A percentile compares a stretch with the other conserved stretches of the same genome.
Evolutionary conservation across 92 coral and sea anemone species (phyloP).

Genomic region (Parazoanthus atlanticus): DNA sequence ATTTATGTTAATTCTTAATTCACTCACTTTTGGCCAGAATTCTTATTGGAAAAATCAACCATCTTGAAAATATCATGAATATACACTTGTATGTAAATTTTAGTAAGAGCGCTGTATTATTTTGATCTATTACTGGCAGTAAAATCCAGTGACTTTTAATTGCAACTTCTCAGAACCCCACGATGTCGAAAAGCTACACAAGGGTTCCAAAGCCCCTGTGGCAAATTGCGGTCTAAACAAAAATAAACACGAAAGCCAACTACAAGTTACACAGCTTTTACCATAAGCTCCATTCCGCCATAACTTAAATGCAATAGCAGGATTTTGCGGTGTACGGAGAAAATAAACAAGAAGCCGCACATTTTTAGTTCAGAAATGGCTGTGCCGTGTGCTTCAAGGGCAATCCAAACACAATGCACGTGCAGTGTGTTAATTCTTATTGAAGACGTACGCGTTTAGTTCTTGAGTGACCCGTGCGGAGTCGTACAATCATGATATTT

Average conservation of each 20-base stretch:
- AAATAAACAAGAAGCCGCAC: not conserved
- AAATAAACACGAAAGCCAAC: slow-evolving; percentile 18
- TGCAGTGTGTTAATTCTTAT: not conserved
- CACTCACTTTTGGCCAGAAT: slow-evolving; percentile 8
- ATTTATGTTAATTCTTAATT: slow-evolving; percentile 28
- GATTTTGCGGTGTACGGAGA: not conserved
- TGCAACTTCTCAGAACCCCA: slow-evolving; percentile 51
- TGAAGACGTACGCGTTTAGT: not conserved
- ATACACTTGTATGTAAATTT: slow-evolving; percentile 73
- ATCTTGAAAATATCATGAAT: slow-evolving; percentile 36
- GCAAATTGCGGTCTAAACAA: slow-evolving; percentile 20
- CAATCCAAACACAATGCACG: not conserved
- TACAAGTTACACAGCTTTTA: slow-evolving; percentile 2
- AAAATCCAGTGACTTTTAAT: slow-evolving; percentile 61
- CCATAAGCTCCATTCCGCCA: not conserved
- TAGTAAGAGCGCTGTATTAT: slow-evolving; percentile 64
- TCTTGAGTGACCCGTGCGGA: not conserved
- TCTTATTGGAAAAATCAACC: slow-evolving; percentile 47
- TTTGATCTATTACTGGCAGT: slow-evolving; percentile 55
- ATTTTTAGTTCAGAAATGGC: not conserved
- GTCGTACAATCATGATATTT: not conserved
- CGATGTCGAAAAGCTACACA: slow-evolving; percentile 14
- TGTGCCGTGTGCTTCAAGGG: not conserved
- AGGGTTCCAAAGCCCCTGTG: slow-evolving; percentile 5
- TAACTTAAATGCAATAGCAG: slow-evolving; percentile 6